Evolutionary conservation across 2,888 invertebrate species (phyloP).

Genomic region (Lepidonotus clava): DNA sequence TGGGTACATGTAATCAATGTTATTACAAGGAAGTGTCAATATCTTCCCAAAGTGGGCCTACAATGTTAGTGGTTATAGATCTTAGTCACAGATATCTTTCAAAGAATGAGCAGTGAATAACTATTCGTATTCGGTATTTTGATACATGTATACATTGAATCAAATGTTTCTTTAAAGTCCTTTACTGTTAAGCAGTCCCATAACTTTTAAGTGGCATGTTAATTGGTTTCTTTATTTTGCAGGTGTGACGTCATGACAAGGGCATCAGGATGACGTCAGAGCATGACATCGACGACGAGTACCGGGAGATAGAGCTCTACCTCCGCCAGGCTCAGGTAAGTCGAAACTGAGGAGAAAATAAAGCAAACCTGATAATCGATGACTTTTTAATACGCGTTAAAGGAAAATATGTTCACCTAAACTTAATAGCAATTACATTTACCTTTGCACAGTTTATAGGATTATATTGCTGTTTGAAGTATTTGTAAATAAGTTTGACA

Average conservation of each 20-base stretch:
- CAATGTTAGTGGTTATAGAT: not conserved
- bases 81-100: not conserved
- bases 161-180: not conserved
- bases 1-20: too few species aligned
- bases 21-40: too few species aligned
- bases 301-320: slow-evolving; percentile 12
- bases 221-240: not conserved
- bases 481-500: too few species aligned
- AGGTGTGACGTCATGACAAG: slow-evolving; percentile 2
- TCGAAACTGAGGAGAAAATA: too few species aligned
- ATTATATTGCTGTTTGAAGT: too few species aligned
- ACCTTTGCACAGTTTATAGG: too few species aligned
- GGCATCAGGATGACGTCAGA: slow-evolving; percentile 4
- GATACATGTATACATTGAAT: not conserved
- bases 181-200: not conserved
- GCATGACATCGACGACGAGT: not conserved
- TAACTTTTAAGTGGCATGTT: not conserved
- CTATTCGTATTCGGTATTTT: not conserved
- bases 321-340: slow-evolving; percentile 32
- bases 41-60: too few species aligned
- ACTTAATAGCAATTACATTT: too few species aligned
- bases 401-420: too few species aligned
- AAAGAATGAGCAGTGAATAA: not conserved
- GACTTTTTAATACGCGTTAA: too few species aligned
- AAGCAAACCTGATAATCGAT: too few species aligned